A percentile compares a stretch with the other conserved stretches of the same genome.
phyloP scores from a whole-genome alignment of 2,113 vertebrate genomes.

The Lipotes vexillifer region DNA sequence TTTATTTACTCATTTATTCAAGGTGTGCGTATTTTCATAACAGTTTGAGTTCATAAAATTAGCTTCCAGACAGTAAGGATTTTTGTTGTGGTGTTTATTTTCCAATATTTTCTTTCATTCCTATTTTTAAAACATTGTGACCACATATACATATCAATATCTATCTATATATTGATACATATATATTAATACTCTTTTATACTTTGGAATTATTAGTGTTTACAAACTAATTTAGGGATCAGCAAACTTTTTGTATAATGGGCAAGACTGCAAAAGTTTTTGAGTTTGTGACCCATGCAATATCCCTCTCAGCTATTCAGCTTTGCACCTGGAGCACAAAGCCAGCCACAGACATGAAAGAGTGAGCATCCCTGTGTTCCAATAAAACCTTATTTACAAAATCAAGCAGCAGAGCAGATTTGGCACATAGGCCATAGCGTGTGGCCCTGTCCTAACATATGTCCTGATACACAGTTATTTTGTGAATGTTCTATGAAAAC shows the following conservation, averaged over 20 bases:
- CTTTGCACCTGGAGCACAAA: not conserved
- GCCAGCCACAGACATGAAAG: not conserved
- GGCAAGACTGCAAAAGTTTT: not conserved
- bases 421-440: not conserved
- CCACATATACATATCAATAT: not conserved
- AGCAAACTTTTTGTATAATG: not conserved
- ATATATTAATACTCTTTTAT: not conserved
- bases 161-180: not conserved
- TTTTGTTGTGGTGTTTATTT: no score
- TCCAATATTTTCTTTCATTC: not conserved
- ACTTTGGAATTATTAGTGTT: not conserved
- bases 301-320: not conserved
- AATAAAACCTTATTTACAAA: not conserved
- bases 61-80: no score
- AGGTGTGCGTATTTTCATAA: no score
- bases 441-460: not conserved
- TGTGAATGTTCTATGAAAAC: not conserved
- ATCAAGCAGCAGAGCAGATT: not conserved
- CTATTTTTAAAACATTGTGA: not conserved
- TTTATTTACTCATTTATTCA: no score
- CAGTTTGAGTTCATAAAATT: no score
- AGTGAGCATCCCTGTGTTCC: not conserved
- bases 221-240: not conserved
- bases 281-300: not conserved
- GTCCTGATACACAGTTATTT: not conserved